Conservation (phyloP, 2,113 vertebrate species). For the Vicugna pacos region DNA sequence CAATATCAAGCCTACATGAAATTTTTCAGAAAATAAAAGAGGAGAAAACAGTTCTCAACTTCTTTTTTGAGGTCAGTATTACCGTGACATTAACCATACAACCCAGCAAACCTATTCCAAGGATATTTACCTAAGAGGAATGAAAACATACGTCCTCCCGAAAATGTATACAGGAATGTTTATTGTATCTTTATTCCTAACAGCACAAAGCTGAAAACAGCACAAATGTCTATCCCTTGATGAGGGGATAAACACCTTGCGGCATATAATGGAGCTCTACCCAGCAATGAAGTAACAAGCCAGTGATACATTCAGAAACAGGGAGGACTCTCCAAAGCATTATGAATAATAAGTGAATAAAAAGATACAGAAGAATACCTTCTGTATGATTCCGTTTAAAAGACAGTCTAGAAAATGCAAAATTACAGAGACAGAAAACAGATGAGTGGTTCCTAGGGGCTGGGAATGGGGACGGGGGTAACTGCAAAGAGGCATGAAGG, state of each 20-base stretch:
- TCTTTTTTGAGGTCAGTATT: neutral
- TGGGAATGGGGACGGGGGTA: neutral
- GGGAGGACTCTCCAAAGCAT: constrained; percentile 23
- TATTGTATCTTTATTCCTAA: neutral
- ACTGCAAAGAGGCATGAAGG: neutral
- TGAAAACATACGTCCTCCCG: neutral
- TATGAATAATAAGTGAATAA: neutral
- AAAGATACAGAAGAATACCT: neutral
- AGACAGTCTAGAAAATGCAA: neutral
- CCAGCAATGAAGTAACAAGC: neutral
- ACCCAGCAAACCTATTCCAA: neutral
- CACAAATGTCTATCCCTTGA: neutral
- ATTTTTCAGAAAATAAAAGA: neutral
- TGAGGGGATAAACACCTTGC: neutral
- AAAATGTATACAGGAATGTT: neutral
- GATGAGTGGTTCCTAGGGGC: neutral
- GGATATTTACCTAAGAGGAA: neutral
- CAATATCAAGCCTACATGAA: neutral
- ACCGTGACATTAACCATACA: neutral
- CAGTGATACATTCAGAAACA: neutral
- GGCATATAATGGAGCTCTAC: neutral
- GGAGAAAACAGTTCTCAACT: neutral
- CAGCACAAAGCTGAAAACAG: neutral
- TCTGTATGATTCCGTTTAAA: neutral
- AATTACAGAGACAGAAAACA: neutral